phyloP scores from a whole-genome alignment of 1,140 invertebrate species.

The Acyrthosiphon pisum region DNA sequence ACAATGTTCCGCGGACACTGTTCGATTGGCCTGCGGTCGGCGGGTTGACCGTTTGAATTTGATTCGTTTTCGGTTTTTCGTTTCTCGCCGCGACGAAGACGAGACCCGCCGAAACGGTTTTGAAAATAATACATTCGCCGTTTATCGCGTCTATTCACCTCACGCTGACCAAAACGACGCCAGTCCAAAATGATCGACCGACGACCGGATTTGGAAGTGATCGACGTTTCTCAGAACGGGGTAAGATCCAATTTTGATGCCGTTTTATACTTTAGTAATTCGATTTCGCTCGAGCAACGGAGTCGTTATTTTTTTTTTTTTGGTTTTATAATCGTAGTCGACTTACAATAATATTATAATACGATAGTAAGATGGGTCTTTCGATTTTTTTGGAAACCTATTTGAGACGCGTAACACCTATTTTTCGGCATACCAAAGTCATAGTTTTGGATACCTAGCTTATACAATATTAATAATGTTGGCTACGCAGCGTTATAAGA shows the following conservation, averaged over 20 bases:
- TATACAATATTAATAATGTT: not conserved
- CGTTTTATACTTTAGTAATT: not conserved
- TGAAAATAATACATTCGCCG: not conserved
- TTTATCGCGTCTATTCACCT: not conserved
- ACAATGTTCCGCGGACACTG: not conserved
- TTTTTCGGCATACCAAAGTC: not conserved
- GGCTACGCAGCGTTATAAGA: too few relatives aligned
- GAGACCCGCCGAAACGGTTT: not conserved
- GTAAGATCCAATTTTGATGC: not conserved
- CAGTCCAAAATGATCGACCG: conserved; percentile 22
- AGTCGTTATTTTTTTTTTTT: not conserved
- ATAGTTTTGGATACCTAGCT: not conserved
- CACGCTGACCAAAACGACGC: not conserved
- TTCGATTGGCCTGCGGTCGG: not conserved
- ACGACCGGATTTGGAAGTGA: conserved; percentile 47
- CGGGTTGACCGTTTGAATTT: not conserved
- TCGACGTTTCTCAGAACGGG: conserved; percentile 52
- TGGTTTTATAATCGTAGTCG: not conserved
- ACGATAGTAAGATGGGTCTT: not conserved
- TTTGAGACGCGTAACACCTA: not conserved
- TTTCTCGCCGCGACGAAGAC: not conserved
- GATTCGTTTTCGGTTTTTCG: not conserved
- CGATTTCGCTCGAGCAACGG: not conserved
- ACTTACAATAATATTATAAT: too few relatives aligned
- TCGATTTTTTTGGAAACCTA: not conserved